Evolutionary conservation across 1,140 invertebrate species (phyloP).

Genomic region (Venustaconcha ellipsiformis): DNA sequence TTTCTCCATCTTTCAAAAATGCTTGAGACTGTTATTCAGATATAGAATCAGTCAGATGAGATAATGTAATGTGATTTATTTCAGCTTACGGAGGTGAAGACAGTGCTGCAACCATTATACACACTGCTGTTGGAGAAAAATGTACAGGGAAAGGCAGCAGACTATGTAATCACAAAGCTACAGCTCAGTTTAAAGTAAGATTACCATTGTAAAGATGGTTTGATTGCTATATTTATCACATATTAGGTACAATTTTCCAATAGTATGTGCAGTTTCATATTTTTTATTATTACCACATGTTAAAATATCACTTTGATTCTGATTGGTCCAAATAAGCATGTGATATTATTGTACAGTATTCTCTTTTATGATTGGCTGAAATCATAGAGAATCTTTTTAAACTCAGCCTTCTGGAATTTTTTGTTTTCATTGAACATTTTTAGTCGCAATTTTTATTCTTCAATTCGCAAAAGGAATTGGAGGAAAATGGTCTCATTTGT

Average conservation of each 20-base stretch:
- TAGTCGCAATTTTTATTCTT: background rate
- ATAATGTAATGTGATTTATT: constrained; percentile 2
- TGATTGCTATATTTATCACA: background rate
- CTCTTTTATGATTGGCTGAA: too few relatives aligned
- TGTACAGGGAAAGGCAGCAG: constrained; percentile 72
- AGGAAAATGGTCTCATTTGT: too few relatives aligned
- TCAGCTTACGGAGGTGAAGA: constrained; percentile 74
- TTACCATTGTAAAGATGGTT: background rate
- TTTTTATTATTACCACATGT: too few relatives aligned
- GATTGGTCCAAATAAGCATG: too few relatives aligned
- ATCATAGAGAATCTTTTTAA: too few relatives aligned
- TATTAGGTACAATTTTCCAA: background rate
- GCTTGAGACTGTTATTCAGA: too few relatives aligned
- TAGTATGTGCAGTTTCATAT: background rate
- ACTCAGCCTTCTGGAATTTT: too few relatives aligned
- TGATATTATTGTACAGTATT: too few relatives aligned
- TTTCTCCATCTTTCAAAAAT: too few relatives aligned
- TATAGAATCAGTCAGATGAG: too few relatives aligned
- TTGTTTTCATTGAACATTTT: background rate
- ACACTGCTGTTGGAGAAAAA: constrained; percentile 74
- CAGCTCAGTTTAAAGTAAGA: constrained; percentile 79
- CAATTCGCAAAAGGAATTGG: too few relatives aligned
- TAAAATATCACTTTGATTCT: too few relatives aligned
- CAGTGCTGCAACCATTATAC: constrained; percentile 77
- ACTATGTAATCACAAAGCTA: constrained; percentile 80